Conservation (phyloP, 2,113 vertebrate species). For the Platysternon megacephalum region DNA sequence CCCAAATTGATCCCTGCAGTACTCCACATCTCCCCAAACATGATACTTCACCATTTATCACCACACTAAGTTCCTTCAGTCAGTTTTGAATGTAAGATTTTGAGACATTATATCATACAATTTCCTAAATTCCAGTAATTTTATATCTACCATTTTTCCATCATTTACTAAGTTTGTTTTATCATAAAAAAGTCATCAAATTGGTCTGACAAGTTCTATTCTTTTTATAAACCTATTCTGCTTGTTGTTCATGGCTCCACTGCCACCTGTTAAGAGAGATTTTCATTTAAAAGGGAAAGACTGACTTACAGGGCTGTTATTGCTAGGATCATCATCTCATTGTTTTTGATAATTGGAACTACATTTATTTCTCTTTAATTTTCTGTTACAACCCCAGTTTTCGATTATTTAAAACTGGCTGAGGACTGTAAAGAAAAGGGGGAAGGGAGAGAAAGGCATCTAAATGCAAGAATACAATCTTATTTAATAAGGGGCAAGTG, state of each 20-base stretch:
- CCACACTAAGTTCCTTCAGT: not conserved
- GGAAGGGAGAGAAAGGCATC: not conserved
- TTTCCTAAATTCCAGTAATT: not conserved
- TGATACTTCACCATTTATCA: not conserved
- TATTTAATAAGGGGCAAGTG: not conserved
- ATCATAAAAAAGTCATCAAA: not conserved
- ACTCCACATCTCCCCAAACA: not conserved
- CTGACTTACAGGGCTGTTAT: not conserved
- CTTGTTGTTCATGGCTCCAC: not conserved
- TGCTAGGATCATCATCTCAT: not conserved
- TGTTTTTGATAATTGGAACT: not conserved
- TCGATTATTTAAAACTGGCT: not conserved
- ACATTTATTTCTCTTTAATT: not conserved
- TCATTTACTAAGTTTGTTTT: not conserved
- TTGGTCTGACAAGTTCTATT: conserved; percentile 1
- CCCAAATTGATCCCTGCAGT: not conserved
- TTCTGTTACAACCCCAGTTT: not conserved
- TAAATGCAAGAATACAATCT: not conserved
- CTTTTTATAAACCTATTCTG: not conserved
- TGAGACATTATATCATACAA: not conserved
- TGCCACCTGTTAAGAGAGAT: not conserved
- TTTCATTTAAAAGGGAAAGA: not conserved
- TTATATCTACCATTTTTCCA: not conserved
- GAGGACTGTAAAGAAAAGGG: not conserved
- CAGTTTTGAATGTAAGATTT: not conserved